Conservation (phyloP, 2,888 invertebrate genomes). For the Drosophila formosana region DNA sequence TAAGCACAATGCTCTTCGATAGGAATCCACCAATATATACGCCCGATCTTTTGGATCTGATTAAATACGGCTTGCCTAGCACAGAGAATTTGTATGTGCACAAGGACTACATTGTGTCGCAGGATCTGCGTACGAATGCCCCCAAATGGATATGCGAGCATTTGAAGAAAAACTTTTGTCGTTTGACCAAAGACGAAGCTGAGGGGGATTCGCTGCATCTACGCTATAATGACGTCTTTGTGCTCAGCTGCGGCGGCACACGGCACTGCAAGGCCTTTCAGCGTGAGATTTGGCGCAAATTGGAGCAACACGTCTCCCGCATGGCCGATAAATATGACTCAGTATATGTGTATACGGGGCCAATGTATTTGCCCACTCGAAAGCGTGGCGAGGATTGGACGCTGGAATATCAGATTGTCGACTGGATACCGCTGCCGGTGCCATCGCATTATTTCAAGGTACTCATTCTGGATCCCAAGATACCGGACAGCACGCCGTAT, state of each 20-base stretch:
- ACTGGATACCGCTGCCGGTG: constrained; percentile 56
- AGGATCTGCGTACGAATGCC: constrained; percentile 39
- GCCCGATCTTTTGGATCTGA: constrained; percentile 47
- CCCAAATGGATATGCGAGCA: constrained; percentile 69
- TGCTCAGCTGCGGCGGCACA: constrained; percentile 51
- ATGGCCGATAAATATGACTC: constrained; percentile 89
- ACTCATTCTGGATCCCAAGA: constrained; percentile 56
- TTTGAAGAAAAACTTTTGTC: constrained; percentile 42
- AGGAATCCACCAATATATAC: constrained; percentile 13
- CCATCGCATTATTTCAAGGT: constrained; percentile 71
- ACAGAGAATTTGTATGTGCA: constrained; percentile 57
- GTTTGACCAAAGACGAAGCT: constrained; percentile 34
- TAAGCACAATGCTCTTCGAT: constrained; percentile 30
- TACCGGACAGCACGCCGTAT: constrained; percentile 28
- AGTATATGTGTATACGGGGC: constrained; percentile 96
- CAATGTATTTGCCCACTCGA: constrained; percentile 90
- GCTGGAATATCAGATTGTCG: constrained; percentile 57
- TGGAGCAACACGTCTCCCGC: constrained; percentile 93
- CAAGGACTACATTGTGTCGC: constrained; percentile 69
- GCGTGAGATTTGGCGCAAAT: constrained; percentile 93
- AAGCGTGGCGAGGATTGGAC: constrained; percentile 37
- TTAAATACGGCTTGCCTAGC: constrained; percentile 67
- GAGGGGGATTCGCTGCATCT: constrained; percentile 48
- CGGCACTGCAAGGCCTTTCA: constrained; percentile 52
- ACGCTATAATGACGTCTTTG: constrained; percentile 65